phyloP scores from a whole-genome alignment of 2,797 vertebrate genomes.

The Falco naumanni region DNA sequence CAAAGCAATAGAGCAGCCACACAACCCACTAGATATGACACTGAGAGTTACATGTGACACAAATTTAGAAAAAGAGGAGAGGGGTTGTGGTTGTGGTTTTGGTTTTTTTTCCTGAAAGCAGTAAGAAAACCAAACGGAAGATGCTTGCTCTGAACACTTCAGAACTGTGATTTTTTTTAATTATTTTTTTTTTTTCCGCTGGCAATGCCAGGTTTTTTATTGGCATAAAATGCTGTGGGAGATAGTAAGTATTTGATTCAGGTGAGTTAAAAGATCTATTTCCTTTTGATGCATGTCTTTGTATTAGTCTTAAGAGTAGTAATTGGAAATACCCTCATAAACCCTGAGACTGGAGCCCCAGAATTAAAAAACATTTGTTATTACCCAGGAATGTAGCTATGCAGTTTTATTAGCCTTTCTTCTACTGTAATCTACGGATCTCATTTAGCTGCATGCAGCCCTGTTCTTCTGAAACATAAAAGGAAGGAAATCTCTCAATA shows the following conservation, averaged over 20 bases:
- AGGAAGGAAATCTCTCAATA: constrained; percentile 33
- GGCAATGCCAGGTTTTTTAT: neutral
- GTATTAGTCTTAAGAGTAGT: constrained; percentile 9
- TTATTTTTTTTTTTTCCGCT: neutral
- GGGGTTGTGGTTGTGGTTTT: neutral
- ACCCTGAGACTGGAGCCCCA: neutral
- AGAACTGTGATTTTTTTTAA: neutral
- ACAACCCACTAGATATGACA: neutral
- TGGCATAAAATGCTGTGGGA: neutral
- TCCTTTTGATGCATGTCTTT: constrained; percentile 2
- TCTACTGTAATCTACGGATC: constrained; percentile 52
- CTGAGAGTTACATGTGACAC: neutral
- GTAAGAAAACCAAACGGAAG: neutral
- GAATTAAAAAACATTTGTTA: constrained; percentile 32
- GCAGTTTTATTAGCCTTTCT: constrained; percentile 61
- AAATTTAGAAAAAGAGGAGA: neutral
- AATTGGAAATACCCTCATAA: constrained; percentile 40
- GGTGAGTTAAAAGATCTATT: neutral
- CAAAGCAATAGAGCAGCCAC: neutral
- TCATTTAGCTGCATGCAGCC: constrained; percentile 59
- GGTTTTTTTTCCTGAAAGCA: neutral
- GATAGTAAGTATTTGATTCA: neutral
- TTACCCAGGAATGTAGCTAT: neutral
- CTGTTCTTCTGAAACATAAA: constrained; percentile 38
- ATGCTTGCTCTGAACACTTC: neutral